These are phyloP conservation scores for Trochalopteron elliotii DNA, from an alignment of 2,113 vertebrate species.

Conservation along the genomic window DNA sequence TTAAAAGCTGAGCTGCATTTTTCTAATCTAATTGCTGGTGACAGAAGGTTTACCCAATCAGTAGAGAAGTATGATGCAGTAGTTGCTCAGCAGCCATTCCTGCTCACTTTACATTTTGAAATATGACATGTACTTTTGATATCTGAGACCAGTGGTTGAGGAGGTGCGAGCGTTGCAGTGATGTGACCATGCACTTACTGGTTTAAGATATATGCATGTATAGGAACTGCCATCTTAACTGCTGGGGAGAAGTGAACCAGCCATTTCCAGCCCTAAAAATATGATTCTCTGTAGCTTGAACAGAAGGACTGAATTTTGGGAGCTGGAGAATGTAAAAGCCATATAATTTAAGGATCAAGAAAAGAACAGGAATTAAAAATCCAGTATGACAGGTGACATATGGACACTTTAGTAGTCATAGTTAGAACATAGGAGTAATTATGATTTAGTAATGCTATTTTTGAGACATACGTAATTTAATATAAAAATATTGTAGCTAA, in stretches of 20 bases:
- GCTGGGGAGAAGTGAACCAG: background rate
- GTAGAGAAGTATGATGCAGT: background rate
- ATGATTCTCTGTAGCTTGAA: background rate
- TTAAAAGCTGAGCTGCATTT: background rate
- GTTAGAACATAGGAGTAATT: background rate
- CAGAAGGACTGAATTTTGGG: background rate
- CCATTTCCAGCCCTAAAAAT: slow-evolving; percentile 1
- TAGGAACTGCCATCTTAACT: background rate
- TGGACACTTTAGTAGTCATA: background rate
- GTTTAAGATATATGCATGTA: background rate
- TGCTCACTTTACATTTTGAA: background rate
- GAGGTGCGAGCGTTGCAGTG: background rate
- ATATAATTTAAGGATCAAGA: background rate
- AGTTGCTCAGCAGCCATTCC: background rate
- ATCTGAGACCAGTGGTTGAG: background rate
- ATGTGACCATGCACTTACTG: background rate
- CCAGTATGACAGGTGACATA: background rate
- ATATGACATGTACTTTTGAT: background rate
- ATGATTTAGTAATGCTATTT: background rate
- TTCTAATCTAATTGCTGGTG: background rate
- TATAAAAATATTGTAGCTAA: background rate
- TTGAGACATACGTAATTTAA: background rate
- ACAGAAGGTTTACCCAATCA: background rate
- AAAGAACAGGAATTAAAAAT: background rate
- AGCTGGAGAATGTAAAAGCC: background rate